Evolutionary conservation across 2,113 vertebrate species (phyloP).

Genomic region (Sus scrofa): DNA sequence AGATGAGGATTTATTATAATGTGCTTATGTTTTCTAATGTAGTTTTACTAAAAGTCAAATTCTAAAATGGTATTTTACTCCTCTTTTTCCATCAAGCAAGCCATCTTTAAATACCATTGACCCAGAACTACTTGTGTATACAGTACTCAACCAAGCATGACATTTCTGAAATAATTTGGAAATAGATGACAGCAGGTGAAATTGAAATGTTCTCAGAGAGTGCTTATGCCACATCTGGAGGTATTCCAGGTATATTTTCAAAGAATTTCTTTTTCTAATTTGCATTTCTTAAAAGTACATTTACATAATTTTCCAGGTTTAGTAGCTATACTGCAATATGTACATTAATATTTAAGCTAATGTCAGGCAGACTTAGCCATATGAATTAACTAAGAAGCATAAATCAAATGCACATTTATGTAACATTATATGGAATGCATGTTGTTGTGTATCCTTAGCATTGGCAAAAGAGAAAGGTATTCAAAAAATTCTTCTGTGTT

Average conservation of each 20-base stretch:
- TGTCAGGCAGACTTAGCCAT: constrained; percentile 24
- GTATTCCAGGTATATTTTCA: constrained; percentile 37
- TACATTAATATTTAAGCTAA: constrained; percentile 73
- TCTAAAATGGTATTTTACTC: constrained; percentile 32
- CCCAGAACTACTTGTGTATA: constrained; percentile 70
- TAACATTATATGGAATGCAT: not conserved
- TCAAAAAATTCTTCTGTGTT: not conserved
- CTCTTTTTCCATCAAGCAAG: not conserved
- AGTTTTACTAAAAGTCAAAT: constrained; percentile 35
- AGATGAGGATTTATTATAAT: constrained; percentile 53
- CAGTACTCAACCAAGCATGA: constrained; percentile 51
- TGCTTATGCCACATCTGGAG: constrained; percentile 45
- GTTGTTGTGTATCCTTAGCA: not conserved
- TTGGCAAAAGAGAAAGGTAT: not conserved
- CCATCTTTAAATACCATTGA: constrained; percentile 65
- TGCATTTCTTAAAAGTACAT: constrained; percentile 70
- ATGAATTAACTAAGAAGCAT: constrained; percentile 57
- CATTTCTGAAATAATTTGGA: constrained; percentile 69
- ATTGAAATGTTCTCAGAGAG: constrained; percentile 67
- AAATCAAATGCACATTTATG: constrained; percentile 50
- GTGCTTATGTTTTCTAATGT: constrained; percentile 59
- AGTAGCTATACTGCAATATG: constrained; percentile 44
- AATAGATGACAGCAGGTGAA: constrained; percentile 73
- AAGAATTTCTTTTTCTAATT: constrained; percentile 54
- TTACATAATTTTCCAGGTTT: constrained; percentile 67